Evolutionary conservation across 2,113 vertebrate species (phyloP).

Genomic region (Leptocoma aspasia): DNA sequence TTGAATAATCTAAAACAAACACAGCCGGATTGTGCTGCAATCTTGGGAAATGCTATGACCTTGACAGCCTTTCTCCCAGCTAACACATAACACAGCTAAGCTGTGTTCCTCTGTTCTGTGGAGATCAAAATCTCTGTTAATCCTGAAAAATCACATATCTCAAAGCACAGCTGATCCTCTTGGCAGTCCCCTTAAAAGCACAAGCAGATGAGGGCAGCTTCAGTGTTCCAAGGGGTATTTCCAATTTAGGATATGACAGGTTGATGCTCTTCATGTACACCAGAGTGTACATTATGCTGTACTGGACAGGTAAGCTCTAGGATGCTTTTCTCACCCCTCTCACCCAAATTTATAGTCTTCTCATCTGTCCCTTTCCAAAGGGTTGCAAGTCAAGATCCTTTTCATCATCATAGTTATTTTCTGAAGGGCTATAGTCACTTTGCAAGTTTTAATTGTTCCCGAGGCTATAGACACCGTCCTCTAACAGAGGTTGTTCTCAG

Average conservation of each 20-base stretch:
- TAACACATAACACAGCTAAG: no score
- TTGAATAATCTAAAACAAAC: constrained; percentile 15
- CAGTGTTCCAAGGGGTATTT: not conserved
- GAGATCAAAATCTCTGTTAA: constrained; percentile 28
- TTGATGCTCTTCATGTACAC: not conserved
- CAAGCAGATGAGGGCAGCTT: not conserved
- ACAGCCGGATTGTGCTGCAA: not conserved
- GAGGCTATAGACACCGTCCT: not conserved
- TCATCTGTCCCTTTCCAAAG: not conserved
- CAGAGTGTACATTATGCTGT: not conserved
- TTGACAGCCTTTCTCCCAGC: not conserved
- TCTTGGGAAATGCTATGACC: not conserved
- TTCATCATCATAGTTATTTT: not conserved
- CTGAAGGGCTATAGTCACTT: not conserved
- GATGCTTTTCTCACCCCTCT: not conserved
- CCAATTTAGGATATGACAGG: not conserved
- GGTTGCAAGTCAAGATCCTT: not conserved
- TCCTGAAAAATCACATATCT: not conserved
- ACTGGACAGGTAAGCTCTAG: not conserved
- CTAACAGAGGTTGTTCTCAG: not conserved
- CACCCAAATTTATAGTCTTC: not conserved
- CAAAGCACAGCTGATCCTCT: not conserved
- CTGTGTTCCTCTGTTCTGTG: not conserved
- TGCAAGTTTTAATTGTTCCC: not conserved
- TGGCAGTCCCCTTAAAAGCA: not conserved